A percentile compares a stretch with the other conserved stretches of the same genome.
Evolutionary conservation across 1,140 invertebrate genomes (phyloP).

Genomic region (Anadara kagoshimensis): DNA sequence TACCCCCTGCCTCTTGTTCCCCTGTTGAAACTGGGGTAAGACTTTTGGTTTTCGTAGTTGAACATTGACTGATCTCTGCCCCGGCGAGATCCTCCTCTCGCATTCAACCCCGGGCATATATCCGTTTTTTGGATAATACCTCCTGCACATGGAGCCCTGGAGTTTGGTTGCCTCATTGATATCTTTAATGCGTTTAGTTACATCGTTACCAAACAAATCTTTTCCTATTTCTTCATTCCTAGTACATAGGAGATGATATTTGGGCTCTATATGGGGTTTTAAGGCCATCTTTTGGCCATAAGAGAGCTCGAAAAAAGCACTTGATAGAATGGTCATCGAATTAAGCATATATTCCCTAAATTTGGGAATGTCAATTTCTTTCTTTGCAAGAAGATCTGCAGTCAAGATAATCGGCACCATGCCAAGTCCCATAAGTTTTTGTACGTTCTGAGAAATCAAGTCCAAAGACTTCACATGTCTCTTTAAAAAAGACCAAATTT

Average conservation of each 20-base stretch:
- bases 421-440: background rate
- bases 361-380: background rate
- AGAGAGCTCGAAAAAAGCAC: background rate
- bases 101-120: background rate
- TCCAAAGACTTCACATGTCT: slow-evolving; percentile 3
- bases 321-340: background rate
- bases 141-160: background rate
- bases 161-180: background rate
- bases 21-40: too few relatives aligned
- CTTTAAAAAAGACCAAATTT: background rate
- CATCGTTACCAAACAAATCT: slow-evolving; percentile 2
- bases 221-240: background rate
- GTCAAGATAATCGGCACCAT: background rate
- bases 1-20: too few relatives aligned
- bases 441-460: background rate
- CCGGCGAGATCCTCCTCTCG: background rate
- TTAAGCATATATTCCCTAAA: background rate
- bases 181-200: too few relatives aligned
- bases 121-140: background rate
- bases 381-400: background rate
- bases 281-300: too few relatives aligned
- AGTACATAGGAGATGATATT: background rate
- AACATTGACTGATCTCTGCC: too few relatives aligned
- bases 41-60: too few relatives aligned
- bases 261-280: background rate